These are phyloP conservation scores for Aptenodytes patagonicus DNA, from an alignment of 2,113 vertebrate species.

Conservation along the genomic window DNA sequence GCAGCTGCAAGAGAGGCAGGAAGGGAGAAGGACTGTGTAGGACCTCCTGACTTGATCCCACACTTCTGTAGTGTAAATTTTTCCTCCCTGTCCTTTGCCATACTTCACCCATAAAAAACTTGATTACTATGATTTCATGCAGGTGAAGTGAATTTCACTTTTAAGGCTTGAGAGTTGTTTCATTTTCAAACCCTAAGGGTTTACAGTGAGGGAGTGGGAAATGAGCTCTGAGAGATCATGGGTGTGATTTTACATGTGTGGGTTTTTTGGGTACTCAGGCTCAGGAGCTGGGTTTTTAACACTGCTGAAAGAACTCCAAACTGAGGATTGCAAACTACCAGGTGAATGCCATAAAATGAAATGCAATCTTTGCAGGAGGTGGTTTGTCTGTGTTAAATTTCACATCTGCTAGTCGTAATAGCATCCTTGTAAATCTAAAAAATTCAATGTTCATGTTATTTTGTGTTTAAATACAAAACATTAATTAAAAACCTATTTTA, in stretches of 20 bases:
- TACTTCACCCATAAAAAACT: background rate
- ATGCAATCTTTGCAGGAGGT: background rate
- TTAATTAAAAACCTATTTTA: background rate
- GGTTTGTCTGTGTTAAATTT: background rate
- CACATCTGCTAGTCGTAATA: background rate
- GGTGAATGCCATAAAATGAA: background rate
- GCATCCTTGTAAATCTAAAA: background rate
- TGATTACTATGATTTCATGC: background rate
- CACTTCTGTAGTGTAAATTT: background rate
- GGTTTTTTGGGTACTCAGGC: background rate
- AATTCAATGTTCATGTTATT: background rate
- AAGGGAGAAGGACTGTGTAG: background rate
- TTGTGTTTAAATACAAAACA: background rate
- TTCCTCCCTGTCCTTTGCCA: background rate
- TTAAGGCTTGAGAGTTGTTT: conserved; percentile 3
- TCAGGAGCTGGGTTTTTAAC: background rate
- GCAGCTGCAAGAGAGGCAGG: background rate
- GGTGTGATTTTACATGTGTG: background rate
- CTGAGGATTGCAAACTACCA: background rate
- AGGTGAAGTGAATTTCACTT: background rate
- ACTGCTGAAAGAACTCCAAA: background rate
- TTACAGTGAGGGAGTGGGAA: background rate
- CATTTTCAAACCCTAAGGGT: background rate
- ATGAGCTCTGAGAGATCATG: background rate
- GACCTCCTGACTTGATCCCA: background rate